These are phyloP conservation scores for Climacteris rufus DNA, from an alignment of 2,113 vertebrate genomes.

Conservation along the genomic window DNA sequence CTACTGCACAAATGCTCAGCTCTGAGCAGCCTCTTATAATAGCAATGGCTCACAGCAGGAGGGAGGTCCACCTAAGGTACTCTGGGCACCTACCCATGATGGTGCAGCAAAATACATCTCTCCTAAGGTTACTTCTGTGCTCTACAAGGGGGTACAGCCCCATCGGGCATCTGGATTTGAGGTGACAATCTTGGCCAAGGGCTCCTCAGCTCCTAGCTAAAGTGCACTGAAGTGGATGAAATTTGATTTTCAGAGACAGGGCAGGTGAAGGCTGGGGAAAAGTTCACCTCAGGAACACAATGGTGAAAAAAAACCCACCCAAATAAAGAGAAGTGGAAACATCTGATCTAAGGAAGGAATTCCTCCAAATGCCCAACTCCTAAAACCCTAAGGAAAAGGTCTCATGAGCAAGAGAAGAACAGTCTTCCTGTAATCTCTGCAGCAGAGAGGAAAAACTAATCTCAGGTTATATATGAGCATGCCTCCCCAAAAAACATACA, in stretches of 20 bases:
- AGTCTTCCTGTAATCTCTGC: background rate
- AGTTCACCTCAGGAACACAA: background rate
- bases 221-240: background rate
- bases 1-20: background rate
- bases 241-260: background rate
- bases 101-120: background rate
- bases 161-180: background rate
- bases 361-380: background rate
- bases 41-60: background rate
- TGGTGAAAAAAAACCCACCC: background rate
- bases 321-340: background rate
- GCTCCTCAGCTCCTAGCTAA: background rate
- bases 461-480: background rate
- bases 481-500: accelerated
- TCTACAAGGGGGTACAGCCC: background rate
- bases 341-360: background rate
- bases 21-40: background rate
- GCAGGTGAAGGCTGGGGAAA: background rate
- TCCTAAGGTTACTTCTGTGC: background rate
- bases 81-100: background rate
- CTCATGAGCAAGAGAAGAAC: background rate
- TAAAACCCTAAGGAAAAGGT: background rate
- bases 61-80: background rate
- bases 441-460: background rate
- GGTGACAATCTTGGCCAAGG: background rate